Evolutionary conservation across 2,888 invertebrate species (phyloP), one percentile per base, ranked within the genome.

Genomic region (Trachelus stipa): DNA sequence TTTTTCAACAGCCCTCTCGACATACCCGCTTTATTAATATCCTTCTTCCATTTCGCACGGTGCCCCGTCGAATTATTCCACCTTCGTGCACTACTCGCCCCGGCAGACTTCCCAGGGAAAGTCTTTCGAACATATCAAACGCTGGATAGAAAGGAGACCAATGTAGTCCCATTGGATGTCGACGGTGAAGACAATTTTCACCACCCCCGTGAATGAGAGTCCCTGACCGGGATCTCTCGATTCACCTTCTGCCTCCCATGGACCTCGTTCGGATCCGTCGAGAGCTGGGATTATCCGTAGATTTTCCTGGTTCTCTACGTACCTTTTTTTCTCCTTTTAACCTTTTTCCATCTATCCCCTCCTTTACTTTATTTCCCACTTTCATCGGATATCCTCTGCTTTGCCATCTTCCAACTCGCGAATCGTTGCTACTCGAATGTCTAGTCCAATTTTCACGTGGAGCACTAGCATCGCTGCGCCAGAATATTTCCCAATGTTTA

Each of bases 21-120:
- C 23, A 34, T 9, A 11, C 6, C 31, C 71, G 71, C 71, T 71
- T 31, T 71, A 71, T 71, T 71, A 71, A 71, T 71, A 71, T 71
- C 71, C 31, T 34, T 11, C 34, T 71, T 34, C 34, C 71, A 71
- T 71, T 71, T 71, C 71, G 71, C 71, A 4, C 31, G 31, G 31
- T 34, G 56, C 9, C 56, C 56, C 23, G 9, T 56, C 56, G 9
- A 56, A 56, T 56, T 56, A 56, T 56, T 56, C 9, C 56, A 56
- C 23, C 23, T 56, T 56, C 2, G 1, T 56, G 9, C 23, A 56
- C 56, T 56, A 56, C 23, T 56, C 56, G 56, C 9, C 56, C 2
- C 23, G 56, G 23, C 23, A 56, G 56, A 56, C 56, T 56, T 23
- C 9, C 23, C 56, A 2, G 23, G 15, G 56, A 23, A 40, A 40